Conservation (phyloP, 2,888 invertebrate genomes). For the Campoletis raptor region DNA sequence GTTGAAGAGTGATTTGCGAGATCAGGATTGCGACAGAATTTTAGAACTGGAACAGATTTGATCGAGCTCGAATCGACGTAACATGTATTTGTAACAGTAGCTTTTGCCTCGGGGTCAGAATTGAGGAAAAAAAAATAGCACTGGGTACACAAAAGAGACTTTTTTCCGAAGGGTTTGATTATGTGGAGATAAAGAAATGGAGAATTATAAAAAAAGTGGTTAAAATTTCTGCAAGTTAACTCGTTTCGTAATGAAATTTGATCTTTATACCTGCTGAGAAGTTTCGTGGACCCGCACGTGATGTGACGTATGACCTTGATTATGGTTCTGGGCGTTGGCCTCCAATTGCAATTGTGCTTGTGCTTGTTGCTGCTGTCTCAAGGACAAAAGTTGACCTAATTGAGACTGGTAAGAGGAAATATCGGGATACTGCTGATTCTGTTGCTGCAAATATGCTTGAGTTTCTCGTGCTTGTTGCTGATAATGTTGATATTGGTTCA, state of each 20-base stretch:
- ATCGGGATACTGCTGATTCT: conserved; percentile 50
- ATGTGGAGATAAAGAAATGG: conserved; percentile 9
- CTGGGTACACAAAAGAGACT: not conserved
- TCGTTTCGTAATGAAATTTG: conserved; percentile 22
- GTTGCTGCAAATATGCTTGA: conserved; percentile 70
- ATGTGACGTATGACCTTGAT: conserved; percentile 59
- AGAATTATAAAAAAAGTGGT: not conserved
- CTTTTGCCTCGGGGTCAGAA: not conserved
- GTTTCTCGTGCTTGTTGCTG: conserved; percentile 65
- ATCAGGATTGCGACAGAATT: conserved; percentile 50
- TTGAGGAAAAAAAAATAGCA: not conserved
- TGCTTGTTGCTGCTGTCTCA: conserved; percentile 70
- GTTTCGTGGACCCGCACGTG: conserved; percentile 55
- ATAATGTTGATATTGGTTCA: conserved; percentile 73
- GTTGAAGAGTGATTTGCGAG: conserved; percentile 46
- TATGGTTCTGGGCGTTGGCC: conserved; percentile 58
- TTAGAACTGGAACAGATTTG: conserved; percentile 47
- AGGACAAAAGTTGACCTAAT: conserved; percentile 73
- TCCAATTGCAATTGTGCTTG: conserved; percentile 67
- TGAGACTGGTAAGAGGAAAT: conserved; percentile 73
- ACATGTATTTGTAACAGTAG: conserved; percentile 30
- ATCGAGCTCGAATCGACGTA: conserved; percentile 17
- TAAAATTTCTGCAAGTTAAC: not conserved
- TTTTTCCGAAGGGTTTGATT: not conserved
- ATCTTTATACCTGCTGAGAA: conserved; percentile 66